A percentile compares a stretch with the other conserved stretches of the same genome.
phyloP scores from a whole-genome alignment of 2,797 vertebrate species.

The Cyprinella venusta region DNA sequence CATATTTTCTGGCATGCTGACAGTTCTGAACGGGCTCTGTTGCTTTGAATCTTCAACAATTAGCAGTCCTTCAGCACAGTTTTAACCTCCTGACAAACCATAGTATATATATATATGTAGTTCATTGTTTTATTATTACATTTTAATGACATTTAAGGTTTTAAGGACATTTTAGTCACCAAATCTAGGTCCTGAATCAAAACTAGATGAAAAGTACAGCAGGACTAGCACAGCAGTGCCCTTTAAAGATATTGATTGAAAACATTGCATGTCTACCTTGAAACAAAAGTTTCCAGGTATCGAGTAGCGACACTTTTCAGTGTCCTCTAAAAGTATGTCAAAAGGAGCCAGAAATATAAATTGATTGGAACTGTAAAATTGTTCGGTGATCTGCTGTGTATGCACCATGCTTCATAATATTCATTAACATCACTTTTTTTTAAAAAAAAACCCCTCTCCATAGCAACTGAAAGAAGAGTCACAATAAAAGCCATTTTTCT shows the following conservation, averaged over 20 bases:
- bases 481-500: not conserved
- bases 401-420: conserved; percentile 23
- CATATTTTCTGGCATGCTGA: conserved; percentile 22
- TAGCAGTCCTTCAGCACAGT: conserved; percentile 20
- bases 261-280: conserved; percentile 32
- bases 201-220: not conserved
- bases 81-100: not conserved
- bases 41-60: conserved; percentile 32
- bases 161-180: not conserved
- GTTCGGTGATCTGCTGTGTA: not conserved
- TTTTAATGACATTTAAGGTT: not conserved
- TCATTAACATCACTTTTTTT: conserved; percentile 50
- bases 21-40: not conserved
- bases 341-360: not conserved
- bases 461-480: conserved; percentile 56
- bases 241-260: conserved; percentile 49
- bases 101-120: too few relatives aligned
- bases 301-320: not conserved
- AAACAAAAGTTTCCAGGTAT: conserved; percentile 30
- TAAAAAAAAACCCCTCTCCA: conserved; percentile 55
- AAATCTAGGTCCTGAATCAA: conserved; percentile 15
- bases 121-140: too few relatives aligned
- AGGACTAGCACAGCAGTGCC: conserved; percentile 13
- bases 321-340: conserved; percentile 29
- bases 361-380: not conserved